Evolutionary conservation across 2,113 vertebrate species (phyloP).

Genomic region (Tympanuchus pallidicinctus): DNA sequence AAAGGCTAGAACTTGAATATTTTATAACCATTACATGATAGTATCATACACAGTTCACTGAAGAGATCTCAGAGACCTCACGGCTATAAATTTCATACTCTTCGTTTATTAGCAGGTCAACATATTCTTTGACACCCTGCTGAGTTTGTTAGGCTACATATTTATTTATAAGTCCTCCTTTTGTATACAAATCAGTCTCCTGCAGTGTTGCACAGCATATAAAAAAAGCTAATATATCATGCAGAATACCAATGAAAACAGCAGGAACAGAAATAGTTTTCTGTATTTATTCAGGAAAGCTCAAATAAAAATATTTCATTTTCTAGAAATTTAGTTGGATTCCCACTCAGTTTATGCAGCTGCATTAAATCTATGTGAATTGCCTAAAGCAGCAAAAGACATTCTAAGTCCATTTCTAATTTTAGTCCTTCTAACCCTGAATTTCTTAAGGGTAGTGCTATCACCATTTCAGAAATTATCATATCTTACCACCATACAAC

Average conservation of each 20-base stretch:
- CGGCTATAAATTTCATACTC: background rate
- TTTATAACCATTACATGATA: background rate
- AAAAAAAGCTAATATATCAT: background rate
- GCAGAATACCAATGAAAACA: background rate
- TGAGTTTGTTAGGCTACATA: background rate
- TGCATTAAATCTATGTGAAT: background rate
- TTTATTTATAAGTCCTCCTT: conserved; percentile 31
- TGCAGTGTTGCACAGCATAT: background rate
- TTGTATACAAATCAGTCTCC: background rate
- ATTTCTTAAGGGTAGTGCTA: conserved; percentile 36
- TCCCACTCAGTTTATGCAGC: background rate
- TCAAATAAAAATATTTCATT: background rate
- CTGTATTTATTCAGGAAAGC: background rate
- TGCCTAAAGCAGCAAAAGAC: background rate
- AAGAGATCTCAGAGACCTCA: background rate
- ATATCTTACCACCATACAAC: background rate
- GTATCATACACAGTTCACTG: background rate
- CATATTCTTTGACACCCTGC: background rate
- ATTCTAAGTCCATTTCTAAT: background rate
- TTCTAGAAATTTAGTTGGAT: background rate
- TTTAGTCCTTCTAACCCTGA: conserved; percentile 8
- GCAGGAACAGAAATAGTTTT: background rate
- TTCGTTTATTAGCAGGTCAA: background rate
- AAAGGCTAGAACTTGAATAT: background rate
- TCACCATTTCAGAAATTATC: conserved; percentile 20